phyloP scores from a whole-genome alignment of 1,140 invertebrate species.

The Cotesia vestalis region DNA sequence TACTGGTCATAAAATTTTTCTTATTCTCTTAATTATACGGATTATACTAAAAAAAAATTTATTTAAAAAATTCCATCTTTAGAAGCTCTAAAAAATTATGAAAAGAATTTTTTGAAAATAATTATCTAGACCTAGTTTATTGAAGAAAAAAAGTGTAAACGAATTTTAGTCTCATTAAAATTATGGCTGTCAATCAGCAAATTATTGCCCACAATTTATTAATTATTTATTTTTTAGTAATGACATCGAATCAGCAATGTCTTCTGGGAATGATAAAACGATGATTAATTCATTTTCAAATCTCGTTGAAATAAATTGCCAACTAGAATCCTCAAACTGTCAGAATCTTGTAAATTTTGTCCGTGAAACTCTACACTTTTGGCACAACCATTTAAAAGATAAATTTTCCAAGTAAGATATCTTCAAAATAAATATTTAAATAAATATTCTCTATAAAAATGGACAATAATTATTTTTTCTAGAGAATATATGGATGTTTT shows the following conservation, averaged over 20 bases:
- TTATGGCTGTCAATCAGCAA: no score
- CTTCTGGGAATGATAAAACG: constrained; percentile 70
- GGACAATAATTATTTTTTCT: constrained; percentile 50
- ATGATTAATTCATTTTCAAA: constrained; percentile 74
- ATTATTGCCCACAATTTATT: constrained; percentile 20
- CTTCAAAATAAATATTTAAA: constrained; percentile 31
- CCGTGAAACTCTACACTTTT: constrained; percentile 77
- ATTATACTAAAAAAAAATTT: no score
- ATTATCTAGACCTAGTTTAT: background rate
- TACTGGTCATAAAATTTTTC: no score
- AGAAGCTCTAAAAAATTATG: no score
- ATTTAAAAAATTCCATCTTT: no score
- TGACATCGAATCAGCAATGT: constrained; percentile 69
- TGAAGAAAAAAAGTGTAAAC: constrained; percentile 27
- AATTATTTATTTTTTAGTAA: constrained; percentile 65
- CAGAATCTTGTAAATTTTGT: constrained; percentile 71
- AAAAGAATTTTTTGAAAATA: no score
- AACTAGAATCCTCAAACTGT: constrained; percentile 70
- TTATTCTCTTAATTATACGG: no score
- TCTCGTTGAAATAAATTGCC: constrained; percentile 71
- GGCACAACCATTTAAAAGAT: constrained; percentile 83
- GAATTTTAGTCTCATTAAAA: no score
- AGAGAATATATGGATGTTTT: constrained; percentile 85
- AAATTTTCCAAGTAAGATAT: constrained; percentile 77
- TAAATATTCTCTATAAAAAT: constrained; percentile 33